Evolutionary conservation across 1,140 invertebrate genomes (phyloP).

Genomic region (Cydia strobilella): DNA sequence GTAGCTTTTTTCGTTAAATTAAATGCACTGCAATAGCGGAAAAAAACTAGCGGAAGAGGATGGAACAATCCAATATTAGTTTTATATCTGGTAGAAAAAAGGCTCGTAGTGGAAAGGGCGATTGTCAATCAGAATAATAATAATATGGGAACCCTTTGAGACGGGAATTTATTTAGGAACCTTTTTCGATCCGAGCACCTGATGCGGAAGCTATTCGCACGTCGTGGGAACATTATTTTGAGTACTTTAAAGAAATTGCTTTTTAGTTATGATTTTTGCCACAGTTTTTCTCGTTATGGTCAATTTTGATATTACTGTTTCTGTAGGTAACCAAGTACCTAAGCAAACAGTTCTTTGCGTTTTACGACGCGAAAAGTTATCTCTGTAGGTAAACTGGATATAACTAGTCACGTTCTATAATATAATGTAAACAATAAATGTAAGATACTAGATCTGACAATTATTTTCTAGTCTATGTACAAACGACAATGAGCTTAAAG

Average conservation of each 20-base stretch:
- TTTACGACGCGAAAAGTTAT: not conserved
- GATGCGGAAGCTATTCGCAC: conserved; percentile 74
- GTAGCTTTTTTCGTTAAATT: conserved; percentile 61
- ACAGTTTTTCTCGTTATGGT: not conserved
- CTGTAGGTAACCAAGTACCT: too few species aligned
- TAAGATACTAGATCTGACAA: conserved; percentile 33
- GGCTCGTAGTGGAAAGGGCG: conserved; percentile 67
- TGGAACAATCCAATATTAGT: conserved; percentile 78
- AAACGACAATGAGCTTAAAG: conserved; percentile 39
- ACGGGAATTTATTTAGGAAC: conserved; percentile 34
- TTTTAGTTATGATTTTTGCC: conserved; percentile 7
- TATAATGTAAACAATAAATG: conserved; percentile 57
- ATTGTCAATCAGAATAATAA: conserved; percentile 76
- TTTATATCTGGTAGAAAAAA: conserved; percentile 77
- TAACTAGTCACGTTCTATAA: conserved; percentile 68
- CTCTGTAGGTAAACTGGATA: not conserved
- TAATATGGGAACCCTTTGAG: conserved; percentile 76
- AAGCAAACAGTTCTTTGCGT: not conserved
- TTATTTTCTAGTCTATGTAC: not conserved
- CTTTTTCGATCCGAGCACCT: conserved; percentile 58
- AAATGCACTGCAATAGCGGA: conserved; percentile 59
- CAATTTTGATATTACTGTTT: not conserved
- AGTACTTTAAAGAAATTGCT: conserved; percentile 20
- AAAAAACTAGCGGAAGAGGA: conserved; percentile 75
- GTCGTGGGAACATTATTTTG: conserved; percentile 62